Evolutionary conservation across 2,888 invertebrate species (phyloP).

Genomic region (Eustalomyia histrio): DNA sequence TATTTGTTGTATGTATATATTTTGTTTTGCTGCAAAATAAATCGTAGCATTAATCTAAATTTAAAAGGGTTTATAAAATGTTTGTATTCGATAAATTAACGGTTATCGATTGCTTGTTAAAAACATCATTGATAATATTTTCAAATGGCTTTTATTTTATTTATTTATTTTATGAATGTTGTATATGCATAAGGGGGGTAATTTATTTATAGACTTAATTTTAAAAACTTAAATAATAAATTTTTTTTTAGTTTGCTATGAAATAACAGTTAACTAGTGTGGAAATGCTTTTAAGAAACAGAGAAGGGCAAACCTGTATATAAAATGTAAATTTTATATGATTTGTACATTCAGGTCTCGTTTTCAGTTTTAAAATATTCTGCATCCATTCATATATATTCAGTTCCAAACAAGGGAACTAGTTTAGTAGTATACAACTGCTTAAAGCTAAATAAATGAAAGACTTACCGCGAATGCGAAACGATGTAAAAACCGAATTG

Average conservation of each 20-base stretch:
- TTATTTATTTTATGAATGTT: conserved; percentile 2
- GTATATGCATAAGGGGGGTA: not conserved
- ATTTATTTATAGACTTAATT: conserved; percentile 27
- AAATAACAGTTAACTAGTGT: too few relatives aligned
- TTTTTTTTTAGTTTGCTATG: not conserved
- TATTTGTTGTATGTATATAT: not conserved
- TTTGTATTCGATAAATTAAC: conserved; percentile 37
- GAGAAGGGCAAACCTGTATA: too few relatives aligned
- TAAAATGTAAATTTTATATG: too few relatives aligned
- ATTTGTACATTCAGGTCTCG: too few relatives aligned
- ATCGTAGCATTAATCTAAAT: conserved; percentile 52
- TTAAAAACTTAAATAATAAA: conserved; percentile 28
- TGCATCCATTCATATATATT: too few relatives aligned
- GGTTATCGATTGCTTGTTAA: conserved; percentile 52
- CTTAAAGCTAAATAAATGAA: too few relatives aligned
- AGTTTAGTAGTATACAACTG: too few relatives aligned
- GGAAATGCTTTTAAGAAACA: too few relatives aligned
- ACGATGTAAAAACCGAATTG: too few relatives aligned
- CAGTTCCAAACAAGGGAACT: too few relatives aligned
- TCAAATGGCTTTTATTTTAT: not conserved
- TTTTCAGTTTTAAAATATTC: too few relatives aligned
- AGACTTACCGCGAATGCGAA: too few relatives aligned
- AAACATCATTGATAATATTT: conserved; percentile 44
- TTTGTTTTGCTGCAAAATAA: conserved; percentile 31
- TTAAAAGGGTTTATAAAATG: conserved; percentile 42